Evolutionary conservation across 1,140 invertebrate genomes (phyloP).

Genomic region (Aphelenchoides besseyi): DNA sequence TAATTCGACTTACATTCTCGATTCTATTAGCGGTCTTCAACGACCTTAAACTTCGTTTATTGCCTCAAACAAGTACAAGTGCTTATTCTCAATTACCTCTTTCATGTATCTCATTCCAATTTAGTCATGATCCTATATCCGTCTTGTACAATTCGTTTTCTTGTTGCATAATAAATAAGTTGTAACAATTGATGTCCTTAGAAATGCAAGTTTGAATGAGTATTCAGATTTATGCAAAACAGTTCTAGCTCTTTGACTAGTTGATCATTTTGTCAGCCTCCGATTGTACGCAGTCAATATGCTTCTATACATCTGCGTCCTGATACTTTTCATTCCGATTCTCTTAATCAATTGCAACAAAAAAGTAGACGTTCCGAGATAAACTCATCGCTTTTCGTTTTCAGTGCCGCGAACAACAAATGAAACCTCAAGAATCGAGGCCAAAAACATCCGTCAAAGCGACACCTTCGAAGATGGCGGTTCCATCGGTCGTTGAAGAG

Average conservation of each 20-base stretch:
- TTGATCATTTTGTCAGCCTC: not conserved
- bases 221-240: not conserved
- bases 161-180: not conserved
- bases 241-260: not conserved
- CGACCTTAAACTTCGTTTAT: slow-evolving; percentile 5
- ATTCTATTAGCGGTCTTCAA: slow-evolving; percentile 27
- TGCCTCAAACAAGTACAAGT: not conserved
- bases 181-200: not conserved
- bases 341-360: not conserved
- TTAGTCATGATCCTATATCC: not conserved
- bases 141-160: not conserved
- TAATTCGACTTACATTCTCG: slow-evolving; percentile 19
- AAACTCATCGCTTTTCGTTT: not conserved
- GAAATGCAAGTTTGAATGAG: not conserved
- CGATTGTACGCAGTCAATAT: not conserved
- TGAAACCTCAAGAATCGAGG: not conserved
- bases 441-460: not conserved
- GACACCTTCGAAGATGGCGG: not conserved
- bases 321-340: not conserved
- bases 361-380: not conserved
- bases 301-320: not conserved
- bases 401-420: not conserved
- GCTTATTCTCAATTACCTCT: not conserved
- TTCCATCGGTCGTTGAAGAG: not conserved
- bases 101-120: not conserved